A percentile compares a stretch with the other conserved stretches of the same genome.
Conservation (phyloP, 2,888 invertebrate species). For the Sesia bembeciformis region DNA sequence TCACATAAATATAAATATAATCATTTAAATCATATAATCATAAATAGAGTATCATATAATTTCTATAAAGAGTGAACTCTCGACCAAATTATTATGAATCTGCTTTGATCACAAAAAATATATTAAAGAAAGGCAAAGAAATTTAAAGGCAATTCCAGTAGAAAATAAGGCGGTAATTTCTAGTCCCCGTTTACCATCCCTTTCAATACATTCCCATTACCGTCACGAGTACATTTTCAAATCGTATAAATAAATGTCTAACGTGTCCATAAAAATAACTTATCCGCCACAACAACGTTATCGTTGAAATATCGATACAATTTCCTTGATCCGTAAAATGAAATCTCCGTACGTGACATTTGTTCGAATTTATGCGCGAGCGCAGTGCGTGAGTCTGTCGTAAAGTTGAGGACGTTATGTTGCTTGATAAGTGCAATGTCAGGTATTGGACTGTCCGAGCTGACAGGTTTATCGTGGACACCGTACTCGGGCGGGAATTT, state of each 20-base stretch:
- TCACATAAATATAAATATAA: too few species aligned
- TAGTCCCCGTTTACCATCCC: too few species aligned
- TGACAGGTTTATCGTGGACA: conserved; percentile 69
- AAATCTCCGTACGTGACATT: conserved; percentile 60
- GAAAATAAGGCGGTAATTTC: too few species aligned
- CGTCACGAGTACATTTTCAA: not conserved
- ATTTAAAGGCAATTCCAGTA: too few species aligned
- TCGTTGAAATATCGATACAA: conserved; percentile 69
- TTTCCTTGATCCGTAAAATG: conserved; percentile 70
- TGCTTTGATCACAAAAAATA: too few species aligned
- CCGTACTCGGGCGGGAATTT: conserved; percentile 31
- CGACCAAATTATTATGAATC: too few species aligned
- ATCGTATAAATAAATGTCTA: conserved; percentile 42
- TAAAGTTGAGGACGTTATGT: conserved; percentile 70
- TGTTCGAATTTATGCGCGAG: conserved; percentile 62
- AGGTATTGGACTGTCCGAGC: conserved; percentile 53
- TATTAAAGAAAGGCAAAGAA: too few species aligned
- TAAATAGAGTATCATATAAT: too few species aligned
- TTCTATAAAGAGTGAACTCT: too few species aligned
- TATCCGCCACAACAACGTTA: conserved; percentile 58
- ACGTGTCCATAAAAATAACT: conserved; percentile 40
- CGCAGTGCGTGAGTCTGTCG: conserved; percentile 51
- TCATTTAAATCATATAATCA: too few species aligned
- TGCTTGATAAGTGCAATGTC: conserved; percentile 64
- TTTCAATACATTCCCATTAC: not conserved